Evolutionary conservation across 2,797 vertebrate genomes (phyloP).

Genomic region (Dryobates pubescens): DNA sequence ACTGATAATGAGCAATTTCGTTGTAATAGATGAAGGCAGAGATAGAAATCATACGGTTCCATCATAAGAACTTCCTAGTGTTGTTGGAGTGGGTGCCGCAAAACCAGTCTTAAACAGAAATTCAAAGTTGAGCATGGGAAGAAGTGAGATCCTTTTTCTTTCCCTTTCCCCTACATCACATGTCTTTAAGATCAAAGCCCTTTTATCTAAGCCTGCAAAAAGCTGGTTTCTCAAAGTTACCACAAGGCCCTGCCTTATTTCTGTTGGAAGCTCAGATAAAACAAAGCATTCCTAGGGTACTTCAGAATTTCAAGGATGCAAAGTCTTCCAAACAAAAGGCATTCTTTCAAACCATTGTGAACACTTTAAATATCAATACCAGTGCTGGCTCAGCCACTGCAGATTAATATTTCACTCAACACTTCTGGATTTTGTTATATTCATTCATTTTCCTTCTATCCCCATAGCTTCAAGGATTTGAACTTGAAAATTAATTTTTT

Average conservation of each 20-base stretch:
- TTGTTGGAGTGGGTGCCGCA: background rate
- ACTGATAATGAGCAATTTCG: background rate
- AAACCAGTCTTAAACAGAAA: background rate
- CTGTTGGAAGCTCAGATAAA: background rate
- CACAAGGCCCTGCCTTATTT: background rate
- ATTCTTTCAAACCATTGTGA: background rate
- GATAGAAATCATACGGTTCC: background rate
- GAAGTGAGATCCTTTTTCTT: background rate
- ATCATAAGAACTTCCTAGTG: background rate
- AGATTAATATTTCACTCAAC: background rate
- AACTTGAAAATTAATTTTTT: background rate
- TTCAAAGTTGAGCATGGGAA: background rate
- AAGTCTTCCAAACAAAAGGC: background rate
- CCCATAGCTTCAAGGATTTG: background rate
- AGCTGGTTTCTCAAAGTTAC: background rate
- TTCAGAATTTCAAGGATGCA: background rate
- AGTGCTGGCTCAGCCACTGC: background rate
- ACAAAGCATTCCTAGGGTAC: background rate
- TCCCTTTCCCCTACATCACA: rapidly evolving
- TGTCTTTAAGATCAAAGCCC: background rate
- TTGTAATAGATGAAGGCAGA: background rate
- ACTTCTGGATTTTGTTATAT: background rate
- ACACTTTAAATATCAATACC: background rate
- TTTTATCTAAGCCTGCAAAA: background rate
- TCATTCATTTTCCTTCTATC: background rate